Evolutionary conservation across 2,888 invertebrate genomes (phyloP).

Genomic region (Unio pictorum): DNA sequence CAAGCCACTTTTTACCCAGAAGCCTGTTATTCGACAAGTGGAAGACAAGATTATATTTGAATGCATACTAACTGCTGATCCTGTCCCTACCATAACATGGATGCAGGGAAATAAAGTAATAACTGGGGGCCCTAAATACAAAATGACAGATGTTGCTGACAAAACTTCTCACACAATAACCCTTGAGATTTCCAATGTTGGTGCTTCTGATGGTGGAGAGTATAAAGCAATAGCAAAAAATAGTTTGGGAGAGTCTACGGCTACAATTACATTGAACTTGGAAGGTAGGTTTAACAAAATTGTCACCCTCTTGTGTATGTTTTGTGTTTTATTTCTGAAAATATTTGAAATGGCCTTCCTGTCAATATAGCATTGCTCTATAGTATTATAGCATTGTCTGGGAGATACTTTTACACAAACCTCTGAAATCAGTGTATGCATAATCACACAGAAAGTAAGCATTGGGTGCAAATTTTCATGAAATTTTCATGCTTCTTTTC

Average conservation of each 20-base stretch:
- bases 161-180: conserved; percentile 86
- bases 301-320: no score
- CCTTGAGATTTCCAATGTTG: conserved; percentile 88
- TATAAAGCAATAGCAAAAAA: conserved; percentile 95
- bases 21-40: conserved; percentile 98
- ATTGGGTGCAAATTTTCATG: no score
- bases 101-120: conserved; percentile 89
- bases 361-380: no score
- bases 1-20: conserved; percentile 92
- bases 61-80: conserved; percentile 63
- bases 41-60: conserved; percentile 82
- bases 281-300: conserved; percentile 58
- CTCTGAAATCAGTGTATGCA: no score
- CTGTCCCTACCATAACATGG: conserved; percentile 92
- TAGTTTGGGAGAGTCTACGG: conserved; percentile 91
- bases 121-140: conserved; percentile 85
- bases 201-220: conserved; percentile 85
- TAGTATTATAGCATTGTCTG: no score
- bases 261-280: conserved; percentile 87
- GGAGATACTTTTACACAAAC: no score
- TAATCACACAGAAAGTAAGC: no score
- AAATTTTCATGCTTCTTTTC: no score
- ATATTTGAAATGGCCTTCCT: no score
- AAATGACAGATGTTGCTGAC: conserved; percentile 71
- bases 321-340: no score